Evolutionary conservation across 2,797 vertebrate genomes (phyloP).

Genomic region (Chelmon rostratus): DNA sequence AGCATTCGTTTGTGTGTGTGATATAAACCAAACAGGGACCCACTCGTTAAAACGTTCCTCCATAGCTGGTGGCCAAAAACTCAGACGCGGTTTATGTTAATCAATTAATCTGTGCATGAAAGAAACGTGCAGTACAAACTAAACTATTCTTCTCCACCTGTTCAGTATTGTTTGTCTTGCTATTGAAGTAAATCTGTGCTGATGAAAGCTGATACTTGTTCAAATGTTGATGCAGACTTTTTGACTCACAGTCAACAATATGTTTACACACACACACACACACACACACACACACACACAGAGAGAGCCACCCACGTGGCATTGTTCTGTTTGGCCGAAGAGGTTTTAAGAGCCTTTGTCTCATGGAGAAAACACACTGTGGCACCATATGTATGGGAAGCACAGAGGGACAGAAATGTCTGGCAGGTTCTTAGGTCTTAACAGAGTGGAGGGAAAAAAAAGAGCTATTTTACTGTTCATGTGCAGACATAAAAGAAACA

Average conservation of each 20-base stretch:
- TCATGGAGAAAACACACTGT: conserved; percentile 52
- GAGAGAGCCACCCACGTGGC: conserved; percentile 68
- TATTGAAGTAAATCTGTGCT: conserved; percentile 24
- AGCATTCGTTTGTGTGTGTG: neutral
- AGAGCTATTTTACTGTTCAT: conserved; percentile 59
- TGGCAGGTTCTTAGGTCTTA: conserved; percentile 67
- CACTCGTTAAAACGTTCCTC: neutral
- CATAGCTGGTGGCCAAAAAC: neutral
- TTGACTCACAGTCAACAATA: conserved; percentile 35
- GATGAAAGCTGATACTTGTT: conserved; percentile 38
- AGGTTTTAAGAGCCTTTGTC: conserved; percentile 70
- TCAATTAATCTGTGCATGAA: neutral
- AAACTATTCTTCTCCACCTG: neutral
- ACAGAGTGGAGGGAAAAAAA: conserved; percentile 47
- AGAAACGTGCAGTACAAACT: neutral
- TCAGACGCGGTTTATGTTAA: conserved; percentile 3
- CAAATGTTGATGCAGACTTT: conserved; percentile 47
- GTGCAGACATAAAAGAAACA: conserved; percentile 68
- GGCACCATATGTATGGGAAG: conserved; percentile 70
- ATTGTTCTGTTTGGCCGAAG: conserved; percentile 63
- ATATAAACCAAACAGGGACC: neutral
- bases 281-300: conserved; percentile 20
- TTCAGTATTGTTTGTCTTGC: conserved; percentile 15
- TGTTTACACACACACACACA: conserved; percentile 26
- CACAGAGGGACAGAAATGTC: conserved; percentile 67